Conservation (phyloP, 23 tunicate species). For the Ciona savignyi region DNA sequence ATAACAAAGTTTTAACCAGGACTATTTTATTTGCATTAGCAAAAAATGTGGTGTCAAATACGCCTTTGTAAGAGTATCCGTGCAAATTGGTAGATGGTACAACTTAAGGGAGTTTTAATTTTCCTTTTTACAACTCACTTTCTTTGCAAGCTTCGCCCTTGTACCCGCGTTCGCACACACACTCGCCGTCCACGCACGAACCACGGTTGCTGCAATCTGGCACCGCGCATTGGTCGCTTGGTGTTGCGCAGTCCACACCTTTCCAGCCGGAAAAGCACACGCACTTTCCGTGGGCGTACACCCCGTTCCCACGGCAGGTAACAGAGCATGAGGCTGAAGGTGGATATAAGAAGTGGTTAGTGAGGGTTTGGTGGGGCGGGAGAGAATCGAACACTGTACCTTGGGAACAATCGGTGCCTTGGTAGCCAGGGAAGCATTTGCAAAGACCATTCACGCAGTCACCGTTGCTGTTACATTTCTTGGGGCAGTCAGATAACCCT, state of each 20-base stretch:
- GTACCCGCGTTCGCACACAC: conserved; percentile 65
- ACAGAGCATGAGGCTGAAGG: conserved; percentile 72
- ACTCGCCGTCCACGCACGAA: conserved; percentile 64
- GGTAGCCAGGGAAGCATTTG: conserved; percentile 69
- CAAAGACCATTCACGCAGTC: conserved; percentile 71
- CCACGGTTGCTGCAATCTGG: conserved; percentile 82
- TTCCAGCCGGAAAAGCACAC: conserved; percentile 95
- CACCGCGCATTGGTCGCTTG: conserved; percentile 61
- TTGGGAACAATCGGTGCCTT: conserved; percentile 78
- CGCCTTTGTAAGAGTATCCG: too few relatives aligned
- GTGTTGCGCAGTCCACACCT: conserved; percentile 73
- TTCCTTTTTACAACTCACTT: conserved; percentile 35
- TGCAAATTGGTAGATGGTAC: too few relatives aligned
- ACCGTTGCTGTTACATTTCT: conserved; percentile 72
- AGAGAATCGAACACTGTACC: conserved; percentile 16
- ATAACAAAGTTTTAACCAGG: too few relatives aligned
- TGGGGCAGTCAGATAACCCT: conserved; percentile 52
- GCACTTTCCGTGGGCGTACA: conserved; percentile 78
- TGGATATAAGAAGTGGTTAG: too few relatives aligned
- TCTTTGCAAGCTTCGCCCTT: conserved; percentile 67
- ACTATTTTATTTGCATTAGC: too few relatives aligned
- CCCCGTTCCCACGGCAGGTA: conserved; percentile 81
- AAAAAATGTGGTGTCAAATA: too few relatives aligned
- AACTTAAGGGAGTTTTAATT: too few relatives aligned
- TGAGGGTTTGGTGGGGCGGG: too few relatives aligned